Base-by-base conservation (phyloP, 1,140 invertebrate species). In the Lordiphosa mommai region DNA sequence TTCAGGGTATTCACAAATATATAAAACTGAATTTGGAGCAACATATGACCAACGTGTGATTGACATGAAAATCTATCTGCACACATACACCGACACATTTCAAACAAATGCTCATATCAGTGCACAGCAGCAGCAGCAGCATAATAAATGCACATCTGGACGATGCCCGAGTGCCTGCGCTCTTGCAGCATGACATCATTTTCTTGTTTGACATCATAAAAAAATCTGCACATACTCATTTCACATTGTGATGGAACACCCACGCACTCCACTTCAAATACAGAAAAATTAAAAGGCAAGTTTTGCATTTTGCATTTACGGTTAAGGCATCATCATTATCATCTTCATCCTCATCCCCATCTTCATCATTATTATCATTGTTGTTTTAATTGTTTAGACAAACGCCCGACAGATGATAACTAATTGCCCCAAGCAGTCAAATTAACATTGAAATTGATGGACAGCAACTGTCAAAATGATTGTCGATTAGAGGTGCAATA, bases 131-230 rank as follows among this genome's bases (percentile, higher is more conserved):
- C 77, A 82, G 40, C 1, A 59, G 51, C 29, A 84, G 67, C 77
- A 82, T 82, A 84, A 82, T 82, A 68, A 71, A 72, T 77, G 77
- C 72, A 82, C 76, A 82, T 82, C 76, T 82, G 76, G 76, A 82
- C 71, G 50, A 48, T 52, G 59, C 46, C 46, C 27, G 13, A 20
- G 17, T 44, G 57, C 32, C 49, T 50, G 71, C 76, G 76, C 77
- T 84, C 76, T 82, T 82, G 76, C 72, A 77, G 76, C 76, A 82
- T 82, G 76, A 82, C 76, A 82, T 82, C 76, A 82, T 82, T 82
- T 77, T 56, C 20, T 58, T 56, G 57, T 49, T 72, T 82, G 76
- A 79, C 76, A 82, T 76, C 71, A 68, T 52, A 70, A 59, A 68
- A 58, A 72, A 79, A 79, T 79, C 74, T 80, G 69, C 74, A 70